Conservation (phyloP, 2,797 vertebrate species). For the Rhabdophis nuchalis region DNA sequence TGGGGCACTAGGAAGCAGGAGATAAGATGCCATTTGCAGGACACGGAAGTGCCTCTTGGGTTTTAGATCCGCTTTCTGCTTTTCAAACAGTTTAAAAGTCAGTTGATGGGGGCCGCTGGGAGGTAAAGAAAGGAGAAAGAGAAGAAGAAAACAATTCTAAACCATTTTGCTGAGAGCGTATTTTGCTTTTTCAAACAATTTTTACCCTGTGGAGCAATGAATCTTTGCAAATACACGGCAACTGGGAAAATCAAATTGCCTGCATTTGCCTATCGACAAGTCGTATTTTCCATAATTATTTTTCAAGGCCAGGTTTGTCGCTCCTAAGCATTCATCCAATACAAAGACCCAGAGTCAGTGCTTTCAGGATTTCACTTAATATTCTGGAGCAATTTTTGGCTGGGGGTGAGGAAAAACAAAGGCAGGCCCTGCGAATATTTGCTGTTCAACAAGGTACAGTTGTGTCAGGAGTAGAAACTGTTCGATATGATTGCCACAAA, state of each 20-base stretch:
- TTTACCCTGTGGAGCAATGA: background rate
- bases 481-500: background rate
- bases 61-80: background rate
- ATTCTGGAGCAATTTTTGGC: background rate
- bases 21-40: background rate
- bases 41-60: fast-evolving
- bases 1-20: too few relatives aligned
- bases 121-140: background rate
- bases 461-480: background rate
- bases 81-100: background rate
- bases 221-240: background rate
- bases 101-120: background rate
- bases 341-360: background rate
- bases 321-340: background rate
- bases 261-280: background rate
- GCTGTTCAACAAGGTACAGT: too few relatives aligned
- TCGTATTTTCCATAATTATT: background rate
- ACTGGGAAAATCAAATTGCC: background rate
- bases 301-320: background rate
- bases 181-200: background rate
- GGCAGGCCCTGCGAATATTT: background rate
- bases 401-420: background rate
- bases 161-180: background rate
- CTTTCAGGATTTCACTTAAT: background rate
- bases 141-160: background rate